These are phyloP conservation scores for Dipodomys ordii DNA, from an alignment of 2,113 vertebrate species.

Conservation along the genomic window DNA sequence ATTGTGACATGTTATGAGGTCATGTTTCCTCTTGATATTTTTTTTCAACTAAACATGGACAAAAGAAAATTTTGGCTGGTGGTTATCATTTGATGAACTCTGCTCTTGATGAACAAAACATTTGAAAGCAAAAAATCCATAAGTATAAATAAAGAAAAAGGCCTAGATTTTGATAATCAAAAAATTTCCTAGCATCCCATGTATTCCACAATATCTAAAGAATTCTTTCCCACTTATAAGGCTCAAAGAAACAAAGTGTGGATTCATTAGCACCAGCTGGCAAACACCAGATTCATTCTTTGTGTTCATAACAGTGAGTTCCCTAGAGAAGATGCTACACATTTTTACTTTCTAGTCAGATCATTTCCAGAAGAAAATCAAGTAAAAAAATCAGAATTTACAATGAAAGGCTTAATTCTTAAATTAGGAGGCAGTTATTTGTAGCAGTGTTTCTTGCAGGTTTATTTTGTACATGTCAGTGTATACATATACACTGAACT, in stretches of 20 bases:
- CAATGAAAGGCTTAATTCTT: neutral
- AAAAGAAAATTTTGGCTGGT: neutral
- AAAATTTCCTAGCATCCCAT: conserved; percentile 25
- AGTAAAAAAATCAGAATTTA: neutral
- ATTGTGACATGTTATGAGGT: neutral
- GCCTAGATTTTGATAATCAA: conserved; percentile 51
- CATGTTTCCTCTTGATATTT: neutral
- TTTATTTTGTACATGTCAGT: too few species aligned
- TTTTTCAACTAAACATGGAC: neutral
- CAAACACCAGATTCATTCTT: neutral
- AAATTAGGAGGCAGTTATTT: neutral
- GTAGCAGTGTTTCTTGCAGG: accelerated
- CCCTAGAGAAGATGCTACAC: conserved; percentile 32
- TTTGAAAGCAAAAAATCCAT: conserved; percentile 65
- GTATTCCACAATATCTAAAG: neutral
- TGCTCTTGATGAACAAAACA: conserved; percentile 6
- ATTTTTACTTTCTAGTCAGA: conserved; percentile 34
- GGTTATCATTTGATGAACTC: neutral
- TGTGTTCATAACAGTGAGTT: neutral
- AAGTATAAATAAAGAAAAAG: conserved; percentile 60
- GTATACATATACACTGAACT: neutral
- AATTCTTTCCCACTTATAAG: neutral
- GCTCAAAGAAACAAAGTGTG: neutral
- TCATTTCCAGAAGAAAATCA: neutral
- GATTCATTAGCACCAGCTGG: conserved; percentile 16